phyloP scores from a whole-genome alignment of 2,797 vertebrate species.

The Sebastiscus albofasciatus region DNA sequence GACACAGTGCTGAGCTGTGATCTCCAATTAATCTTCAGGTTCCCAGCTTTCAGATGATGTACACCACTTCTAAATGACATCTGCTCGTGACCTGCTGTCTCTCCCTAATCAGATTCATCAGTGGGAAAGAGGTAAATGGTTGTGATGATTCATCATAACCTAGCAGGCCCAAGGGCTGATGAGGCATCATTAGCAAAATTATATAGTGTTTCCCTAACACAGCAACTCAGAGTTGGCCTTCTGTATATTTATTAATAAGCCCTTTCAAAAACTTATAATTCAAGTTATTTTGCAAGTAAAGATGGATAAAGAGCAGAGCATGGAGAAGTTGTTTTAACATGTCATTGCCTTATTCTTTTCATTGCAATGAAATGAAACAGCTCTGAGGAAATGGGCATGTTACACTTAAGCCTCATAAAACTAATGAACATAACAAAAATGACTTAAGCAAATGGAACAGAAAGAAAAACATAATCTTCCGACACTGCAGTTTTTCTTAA shows the following conservation, averaged over 20 bases:
- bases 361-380: not conserved
- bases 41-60: no score
- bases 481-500: not conserved
- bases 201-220: not conserved
- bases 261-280: not conserved
- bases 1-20: no score
- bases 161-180: not conserved
- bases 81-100: no score
- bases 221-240: not conserved
- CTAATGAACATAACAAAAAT: not conserved
- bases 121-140: not conserved
- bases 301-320: not conserved
- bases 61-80: no score
- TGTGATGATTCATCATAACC: not conserved
- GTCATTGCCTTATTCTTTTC: not conserved
- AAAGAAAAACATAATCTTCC: not conserved
- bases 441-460: not conserved
- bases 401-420: not conserved
- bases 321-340: not conserved
- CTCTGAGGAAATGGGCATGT: not conserved
- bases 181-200: not conserved
- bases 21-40: no score
- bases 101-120: not conserved
- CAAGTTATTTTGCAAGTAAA: not conserved
- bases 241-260: not conserved